These are phyloP conservation scores for Tachysurus fulvidraco DNA, from an alignment of 2,113 vertebrate genomes.

Conservation along the genomic window DNA sequence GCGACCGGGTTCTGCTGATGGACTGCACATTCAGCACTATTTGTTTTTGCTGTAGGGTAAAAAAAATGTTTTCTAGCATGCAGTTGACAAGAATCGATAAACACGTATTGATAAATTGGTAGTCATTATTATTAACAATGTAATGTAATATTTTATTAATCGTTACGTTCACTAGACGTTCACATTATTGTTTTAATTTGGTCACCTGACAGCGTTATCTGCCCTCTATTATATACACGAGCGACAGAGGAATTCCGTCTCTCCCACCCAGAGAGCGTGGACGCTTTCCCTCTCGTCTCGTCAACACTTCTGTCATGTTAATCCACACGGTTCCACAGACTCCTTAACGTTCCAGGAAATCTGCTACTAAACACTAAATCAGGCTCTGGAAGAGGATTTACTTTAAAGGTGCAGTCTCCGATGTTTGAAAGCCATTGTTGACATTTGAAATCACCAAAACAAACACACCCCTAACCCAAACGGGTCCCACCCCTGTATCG, in stretches of 20 bases:
- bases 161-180: background rate
- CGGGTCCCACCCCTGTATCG: too few species aligned
- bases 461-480: too few species aligned
- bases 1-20: background rate
- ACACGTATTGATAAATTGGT: background rate
- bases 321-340: background rate
- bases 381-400: background rate
- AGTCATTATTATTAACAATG: background rate
- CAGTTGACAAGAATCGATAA: too few species aligned
- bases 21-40: background rate
- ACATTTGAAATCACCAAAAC: too few species aligned
- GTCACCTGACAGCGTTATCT: background rate
- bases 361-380: background rate
- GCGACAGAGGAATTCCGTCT: background rate
- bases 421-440: too few species aligned
- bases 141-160: background rate
- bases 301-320: background rate
- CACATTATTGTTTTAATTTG: background rate
- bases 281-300: background rate
- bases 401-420: too few species aligned
- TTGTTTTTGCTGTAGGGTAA: background rate
- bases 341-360: background rate
- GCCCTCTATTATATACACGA: background rate
- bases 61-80: background rate
- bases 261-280: background rate